Base-by-base conservation (phyloP, 2,888 invertebrate genomes). In the Monoplex corrugatus region DNA sequence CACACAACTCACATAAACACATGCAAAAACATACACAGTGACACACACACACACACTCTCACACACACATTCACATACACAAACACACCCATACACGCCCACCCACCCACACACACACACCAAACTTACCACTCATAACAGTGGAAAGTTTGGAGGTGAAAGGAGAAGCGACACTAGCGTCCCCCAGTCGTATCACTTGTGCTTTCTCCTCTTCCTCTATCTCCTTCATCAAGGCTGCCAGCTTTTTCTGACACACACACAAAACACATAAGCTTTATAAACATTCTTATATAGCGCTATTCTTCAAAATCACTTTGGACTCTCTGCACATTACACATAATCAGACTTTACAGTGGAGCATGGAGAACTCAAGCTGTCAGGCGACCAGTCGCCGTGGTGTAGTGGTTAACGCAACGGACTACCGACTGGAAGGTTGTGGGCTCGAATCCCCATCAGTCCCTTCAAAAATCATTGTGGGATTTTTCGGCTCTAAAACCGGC, bases 81-180 rank as follows among this genome's bases (percentile, higher is more conserved):
- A n/a, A n/a, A n/a, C n/a, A n/a, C n/a, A n/a, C n/a, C n/a, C n/a
- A n/a, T 10, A 72, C 72, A 38, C 35, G 19, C 72, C 32, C 72
- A 72, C 75, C 19, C 23, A 16, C 13, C 19, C 63, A 28, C n/a
- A 16, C 63, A 75, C 0, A 75, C 43, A 80, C 40, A n/a, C n/a
- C n/a, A 35, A 50, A 93, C 95, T 92, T 91, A 96, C 96, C 95
- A 93, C 95, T 95, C 91, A 94, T 92, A 80, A 95, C 94, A 19
- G 99, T 99, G 13, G 99, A 98, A 91, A 98, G 97, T 96, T 98
- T 98, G 94, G 99, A 99, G 0, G 99, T 99, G 95, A 99, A 99
- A 0, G 99, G 99, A 3, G 99, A 99, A 0, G 99, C 99, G 90
- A 99, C 99, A 93, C 99, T 99, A 2, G 99, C 99, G 96, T 99